Base-by-base conservation (phyloP, 2,888 invertebrate genomes). In the Cosmia trapezina region DNA sequence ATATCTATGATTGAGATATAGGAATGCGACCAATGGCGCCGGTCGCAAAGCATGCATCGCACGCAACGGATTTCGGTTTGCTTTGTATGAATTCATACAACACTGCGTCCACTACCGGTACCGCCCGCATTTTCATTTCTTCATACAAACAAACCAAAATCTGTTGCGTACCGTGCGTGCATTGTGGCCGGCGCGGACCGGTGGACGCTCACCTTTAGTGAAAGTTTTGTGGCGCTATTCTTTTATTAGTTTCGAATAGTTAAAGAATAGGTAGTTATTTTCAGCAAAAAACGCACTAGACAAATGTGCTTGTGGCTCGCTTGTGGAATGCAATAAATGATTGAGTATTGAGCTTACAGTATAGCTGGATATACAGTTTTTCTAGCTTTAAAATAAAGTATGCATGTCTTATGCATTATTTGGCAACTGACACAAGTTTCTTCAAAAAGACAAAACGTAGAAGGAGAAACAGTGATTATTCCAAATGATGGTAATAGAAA, bases 401-500 rank as follows among this genome's bases (percentile, higher is more conserved):
- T 62, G 14, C 33, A 14, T 45, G 43, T 54, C 28, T 57, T 12
- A 28, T 49, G 43, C 17, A 60, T 61, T 63, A 43, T 45, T 61
- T n/a, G 28, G 28, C 12, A 33, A 43, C 14, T 14, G 9, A 9
- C 22, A 54, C 14, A 53, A 41, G 5, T 64, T 17, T 54, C 22
- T 28, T 62, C 14, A 28, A 14, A 70, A 57, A 22, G 11, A 37
- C 45, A 33, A 11, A 62, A 37, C 49, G 9, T 49, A 33, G 22
- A 64, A 59, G 22, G 11, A 62, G 9, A 47, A 53, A 53, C 19
- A 53, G n/a, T 62, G 37, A 57, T 57, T 45, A 56, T 53, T 37
- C 22, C n/a, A 56, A 72, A 65, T 63, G n/a, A 70, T 59, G 19
- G 12, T 41, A 60, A 70, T 47, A 66, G 22, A 71, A 66, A 83